These are phyloP conservation scores for Drosophila setosimentum DNA, from an alignment of 2,888 invertebrate genomes.

Conservation along the genomic window DNA sequence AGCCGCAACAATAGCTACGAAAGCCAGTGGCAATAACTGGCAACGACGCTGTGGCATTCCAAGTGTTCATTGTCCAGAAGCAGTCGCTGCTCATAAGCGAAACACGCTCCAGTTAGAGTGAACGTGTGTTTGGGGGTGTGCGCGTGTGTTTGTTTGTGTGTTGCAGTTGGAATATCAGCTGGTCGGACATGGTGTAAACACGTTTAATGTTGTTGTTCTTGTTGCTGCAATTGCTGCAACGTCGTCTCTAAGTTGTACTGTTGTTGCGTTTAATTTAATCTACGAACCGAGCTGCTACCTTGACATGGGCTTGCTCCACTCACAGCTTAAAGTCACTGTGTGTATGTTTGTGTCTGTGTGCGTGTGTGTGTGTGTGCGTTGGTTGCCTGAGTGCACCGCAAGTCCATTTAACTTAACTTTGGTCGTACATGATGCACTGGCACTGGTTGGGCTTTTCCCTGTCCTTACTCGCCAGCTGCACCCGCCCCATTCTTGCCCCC, in stretches of 20 bases:
- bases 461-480: conserved; percentile 26
- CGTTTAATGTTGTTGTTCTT: conserved; percentile 74
- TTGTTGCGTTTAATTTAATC: conserved; percentile 78
- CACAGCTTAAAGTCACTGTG: conserved; percentile 36
- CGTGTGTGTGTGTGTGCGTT: conserved; percentile 13
- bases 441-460: conserved; percentile 33
- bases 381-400: conserved; percentile 79
- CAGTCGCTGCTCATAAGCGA: conserved; percentile 46
- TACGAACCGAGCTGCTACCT: conserved; percentile 78
- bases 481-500: neutral
- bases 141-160: conserved; percentile 30
- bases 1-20: conserved; percentile 58
- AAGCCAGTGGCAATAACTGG: conserved; percentile 52
- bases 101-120: conserved; percentile 36
- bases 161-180: conserved; percentile 75
- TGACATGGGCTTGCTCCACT: conserved; percentile 64
- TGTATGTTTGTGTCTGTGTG: conserved; percentile 15
- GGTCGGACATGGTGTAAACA: conserved; percentile 80
- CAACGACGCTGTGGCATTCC: conserved; percentile 70
- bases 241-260: conserved; percentile 28
- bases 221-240: conserved; percentile 35
- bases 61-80: conserved; percentile 74
- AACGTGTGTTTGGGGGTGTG: conserved; percentile 5
- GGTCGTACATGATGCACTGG: conserved; percentile 52
- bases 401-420: conserved; percentile 79